Base-by-base conservation (phyloP, 2,113 vertebrate species). In the Misgurnus anguillicaudatus region DNA sequence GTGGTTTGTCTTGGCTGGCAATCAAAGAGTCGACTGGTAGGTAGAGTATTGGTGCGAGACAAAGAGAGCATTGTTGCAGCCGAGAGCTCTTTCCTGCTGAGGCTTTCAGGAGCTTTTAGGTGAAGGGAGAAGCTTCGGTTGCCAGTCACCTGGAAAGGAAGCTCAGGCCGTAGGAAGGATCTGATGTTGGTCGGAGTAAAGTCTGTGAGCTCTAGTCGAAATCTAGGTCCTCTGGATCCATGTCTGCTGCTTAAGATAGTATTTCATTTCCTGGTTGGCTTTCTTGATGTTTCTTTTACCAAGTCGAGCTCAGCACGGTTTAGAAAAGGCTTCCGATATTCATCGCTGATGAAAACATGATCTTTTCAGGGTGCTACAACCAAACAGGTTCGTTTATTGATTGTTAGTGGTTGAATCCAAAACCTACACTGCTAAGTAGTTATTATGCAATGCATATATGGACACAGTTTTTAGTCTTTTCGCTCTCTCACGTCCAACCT, bases 1-100 rank as follows among this genome's bases (percentile, higher is more conserved):
- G 92, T 91, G 91, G 88, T 95, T 95, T 93, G 92, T 93, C 88
- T 97, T 97, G 94, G 94, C 93, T 90, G 81, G 38, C 84, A 86
- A 94, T 97, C 93, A 95, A 91, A 96, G 92, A 57, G 83, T 7
- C 89, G 88, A 80, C 91, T 86, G 91, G 89, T 94, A 92, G 89
- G 92, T 94, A 89, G 90, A 86, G 82, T 94, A 89, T 92, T 92
- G 89, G 91, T 65, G 85, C 80, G 67, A 89, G 91, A 97, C 93
- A 96, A 96, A 96, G 93, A 86, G 72, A 10, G 85, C 87, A 94
- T 94, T 97, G 93, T 96, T 94, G 84, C 80, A 89, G 89, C 86
- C 86, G 83, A 89, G 79, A 90, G 90, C 91, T 89, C 91, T 86
- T 88, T 92, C 89, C 87, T 91, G 88, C 90, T 90, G 64, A 71